Percentiles rank a stretch among this genome's conserved stretches.
Evolutionary conservation across 2,888 invertebrate genomes (phyloP).

Genomic region (Epinotia bilunana): DNA sequence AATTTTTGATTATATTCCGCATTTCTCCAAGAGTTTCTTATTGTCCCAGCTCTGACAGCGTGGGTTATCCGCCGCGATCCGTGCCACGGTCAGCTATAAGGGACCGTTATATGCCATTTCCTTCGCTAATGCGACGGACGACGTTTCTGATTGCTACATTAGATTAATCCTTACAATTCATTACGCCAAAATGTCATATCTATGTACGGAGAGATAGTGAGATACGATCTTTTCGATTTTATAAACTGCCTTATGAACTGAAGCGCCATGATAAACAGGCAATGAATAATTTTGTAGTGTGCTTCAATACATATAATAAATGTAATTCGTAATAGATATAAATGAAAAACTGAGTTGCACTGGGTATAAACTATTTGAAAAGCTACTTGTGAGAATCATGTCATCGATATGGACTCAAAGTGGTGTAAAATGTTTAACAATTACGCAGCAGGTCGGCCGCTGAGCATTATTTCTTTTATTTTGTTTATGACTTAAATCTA

Average conservation of each 20-base stretch:
- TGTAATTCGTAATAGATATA: neutral
- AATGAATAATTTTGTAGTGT: conserved; percentile 6
- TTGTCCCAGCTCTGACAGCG: conserved; percentile 63
- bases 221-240: neutral
- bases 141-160: conserved; percentile 26
- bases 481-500: neutral
- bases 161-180: conserved; percentile 18
- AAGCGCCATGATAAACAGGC: conserved; percentile 9
- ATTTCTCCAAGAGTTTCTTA: neutral
- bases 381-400: neutral
- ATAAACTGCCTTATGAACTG: neutral
- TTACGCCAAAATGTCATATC: conserved; percentile 1
- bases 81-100: conserved; percentile 69
- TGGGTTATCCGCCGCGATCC: conserved; percentile 68
- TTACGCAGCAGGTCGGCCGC: neutral
- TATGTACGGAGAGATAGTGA: neutral
- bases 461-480: neutral
- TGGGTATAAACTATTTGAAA: too few species aligned
- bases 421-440: neutral
- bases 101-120: conserved; percentile 63
- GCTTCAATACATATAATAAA: neutral
- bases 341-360: neutral
- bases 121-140: conserved; percentile 60
- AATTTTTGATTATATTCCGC: neutral
- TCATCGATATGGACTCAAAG: neutral